Percentiles rank a stretch among this genome's conserved stretches.
Evolutionary conservation across 2,888 invertebrate genomes (phyloP).

Genomic region (Amiota mariae): DNA sequence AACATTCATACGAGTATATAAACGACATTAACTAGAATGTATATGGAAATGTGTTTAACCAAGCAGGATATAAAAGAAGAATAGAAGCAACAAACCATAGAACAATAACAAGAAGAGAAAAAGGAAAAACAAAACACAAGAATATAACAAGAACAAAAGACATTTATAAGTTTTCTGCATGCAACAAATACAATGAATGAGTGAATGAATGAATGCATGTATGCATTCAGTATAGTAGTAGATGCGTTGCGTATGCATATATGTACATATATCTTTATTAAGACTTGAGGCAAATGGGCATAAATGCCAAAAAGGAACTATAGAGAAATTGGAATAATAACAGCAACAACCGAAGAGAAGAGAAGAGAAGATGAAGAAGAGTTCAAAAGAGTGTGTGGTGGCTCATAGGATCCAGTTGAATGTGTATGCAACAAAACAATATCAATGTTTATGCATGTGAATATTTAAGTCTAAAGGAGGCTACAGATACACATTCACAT

Average conservation of each 20-base stretch:
- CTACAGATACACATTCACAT: neutral
- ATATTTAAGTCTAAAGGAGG: conserved; percentile 2
- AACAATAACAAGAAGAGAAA: no score
- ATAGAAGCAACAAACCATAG: no score
- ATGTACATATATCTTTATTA: conserved; percentile 12
- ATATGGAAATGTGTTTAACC: no score
- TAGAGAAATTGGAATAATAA: no score
- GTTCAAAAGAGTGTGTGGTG: neutral
- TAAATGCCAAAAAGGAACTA: conserved; percentile 4
- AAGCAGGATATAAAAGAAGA: no score
- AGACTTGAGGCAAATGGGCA: conserved; percentile 3
- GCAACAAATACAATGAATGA: neutral
- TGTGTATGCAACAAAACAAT: neutral
- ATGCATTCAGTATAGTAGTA: no score
- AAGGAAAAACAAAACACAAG: no score
- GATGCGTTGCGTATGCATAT: neutral
- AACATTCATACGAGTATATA: no score
- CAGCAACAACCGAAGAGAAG: neutral
- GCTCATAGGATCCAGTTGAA: neutral
- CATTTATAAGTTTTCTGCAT: neutral
- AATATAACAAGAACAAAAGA: no score
- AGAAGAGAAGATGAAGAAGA: neutral
- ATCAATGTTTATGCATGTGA: conserved; percentile 19
- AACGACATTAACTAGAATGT: no score
- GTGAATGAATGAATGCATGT: neutral